phyloP scores from a whole-genome alignment of 2,888 invertebrate genomes.

The Drosophila sordidapex region DNA sequence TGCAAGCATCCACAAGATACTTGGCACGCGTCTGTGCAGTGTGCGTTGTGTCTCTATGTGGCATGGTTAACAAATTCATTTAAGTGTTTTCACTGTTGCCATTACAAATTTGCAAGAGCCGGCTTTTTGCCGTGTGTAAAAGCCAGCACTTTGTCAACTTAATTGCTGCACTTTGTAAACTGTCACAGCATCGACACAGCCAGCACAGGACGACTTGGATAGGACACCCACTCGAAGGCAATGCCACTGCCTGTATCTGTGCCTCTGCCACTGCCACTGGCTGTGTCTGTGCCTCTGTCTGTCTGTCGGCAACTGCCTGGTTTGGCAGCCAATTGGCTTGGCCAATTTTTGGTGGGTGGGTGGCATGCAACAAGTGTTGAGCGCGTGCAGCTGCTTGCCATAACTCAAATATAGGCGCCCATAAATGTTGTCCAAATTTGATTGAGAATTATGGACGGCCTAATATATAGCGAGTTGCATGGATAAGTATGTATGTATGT shows the following conservation, averaged over 20 bases:
- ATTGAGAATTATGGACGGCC: conserved; percentile 55
- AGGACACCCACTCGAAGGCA: conserved; percentile 40
- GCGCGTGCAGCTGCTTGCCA: conserved; percentile 12
- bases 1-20: conserved; percentile 43
- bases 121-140: conserved; percentile 54
- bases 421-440: conserved; percentile 44
- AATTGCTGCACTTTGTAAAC: conserved; percentile 82
- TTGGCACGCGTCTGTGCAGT: conserved; percentile 21
- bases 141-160: conserved; percentile 80
- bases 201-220: conserved; percentile 29
- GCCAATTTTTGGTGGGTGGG: not conserved
- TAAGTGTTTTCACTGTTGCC: conserved; percentile 64
- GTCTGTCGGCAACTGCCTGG: conserved; percentile 16
- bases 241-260: conserved; percentile 28
- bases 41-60: conserved; percentile 17
- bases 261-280: not conserved
- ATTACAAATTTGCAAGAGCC: conserved; percentile 59
- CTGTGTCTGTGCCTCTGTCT: conserved; percentile 6
- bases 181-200: conserved; percentile 66
- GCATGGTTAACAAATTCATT: conserved; percentile 72
- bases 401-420: conserved; percentile 35
- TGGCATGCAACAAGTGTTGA: conserved; percentile 61
- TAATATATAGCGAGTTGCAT: conserved; percentile 12
- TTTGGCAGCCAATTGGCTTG: conserved; percentile 5
- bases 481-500: not conserved